phyloP scores from a whole-genome alignment of 2,797 vertebrate species.

The Enteromius viviparus region DNA sequence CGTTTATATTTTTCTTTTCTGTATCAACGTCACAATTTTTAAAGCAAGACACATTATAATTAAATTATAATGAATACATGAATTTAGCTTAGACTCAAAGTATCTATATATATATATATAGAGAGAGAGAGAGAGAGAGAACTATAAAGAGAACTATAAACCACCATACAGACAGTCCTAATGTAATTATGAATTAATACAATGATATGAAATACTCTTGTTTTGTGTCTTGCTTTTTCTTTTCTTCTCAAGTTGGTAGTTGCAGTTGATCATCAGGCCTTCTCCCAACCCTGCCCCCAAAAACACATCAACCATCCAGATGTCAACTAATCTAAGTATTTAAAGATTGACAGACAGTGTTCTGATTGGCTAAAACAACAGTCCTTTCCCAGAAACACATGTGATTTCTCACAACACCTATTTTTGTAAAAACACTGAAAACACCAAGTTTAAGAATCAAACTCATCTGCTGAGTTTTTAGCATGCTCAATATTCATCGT shows the following conservation, averaged over 20 bases:
- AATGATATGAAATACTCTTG: neutral
- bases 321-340: neutral
- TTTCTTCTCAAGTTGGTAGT: neutral
- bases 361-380: neutral
- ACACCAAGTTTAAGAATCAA: neutral
- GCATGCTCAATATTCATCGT: slow-evolving; percentile 68
- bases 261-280: neutral
- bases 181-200: neutral
- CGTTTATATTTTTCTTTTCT: neutral
- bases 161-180: neutral
- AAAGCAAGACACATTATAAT: neutral
- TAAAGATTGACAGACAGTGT: neutral
- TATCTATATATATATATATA: neutral
- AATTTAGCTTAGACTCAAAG: neutral
- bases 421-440: neutral
- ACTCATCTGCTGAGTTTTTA: slow-evolving; percentile 42
- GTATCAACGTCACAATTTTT: neutral
- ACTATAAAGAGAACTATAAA: neutral
- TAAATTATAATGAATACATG: neutral
- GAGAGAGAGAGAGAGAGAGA: no score
- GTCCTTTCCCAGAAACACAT: neutral
- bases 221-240: neutral
- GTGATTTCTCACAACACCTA: neutral
- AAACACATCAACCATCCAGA: neutral
- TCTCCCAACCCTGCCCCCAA: neutral